These are phyloP conservation scores for Meda fulgida DNA, from an alignment of 2,797 vertebrate genomes.

Conservation along the genomic window DNA sequence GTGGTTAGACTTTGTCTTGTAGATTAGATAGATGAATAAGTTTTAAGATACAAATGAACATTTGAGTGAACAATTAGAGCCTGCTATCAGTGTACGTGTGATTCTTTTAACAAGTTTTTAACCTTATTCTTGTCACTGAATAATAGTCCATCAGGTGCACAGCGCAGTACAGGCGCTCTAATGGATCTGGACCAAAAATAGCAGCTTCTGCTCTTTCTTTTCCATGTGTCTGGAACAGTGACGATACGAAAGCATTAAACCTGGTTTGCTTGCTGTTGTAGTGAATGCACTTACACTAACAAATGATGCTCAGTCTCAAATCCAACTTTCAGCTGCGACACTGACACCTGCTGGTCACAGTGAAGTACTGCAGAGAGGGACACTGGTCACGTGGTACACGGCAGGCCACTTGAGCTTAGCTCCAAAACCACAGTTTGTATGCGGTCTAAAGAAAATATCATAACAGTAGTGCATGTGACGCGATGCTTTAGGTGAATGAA, in stretches of 20 bases:
- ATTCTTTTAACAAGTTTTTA: no score
- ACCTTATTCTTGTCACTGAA: neutral
- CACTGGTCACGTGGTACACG: neutral
- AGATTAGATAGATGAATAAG: no score
- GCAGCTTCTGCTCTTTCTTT: constrained; percentile 73
- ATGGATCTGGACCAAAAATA: constrained; percentile 62
- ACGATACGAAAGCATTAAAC: neutral
- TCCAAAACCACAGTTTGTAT: no score
- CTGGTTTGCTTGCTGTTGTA: neutral
- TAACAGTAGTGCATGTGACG: neutral
- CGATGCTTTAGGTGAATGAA: constrained; percentile 34
- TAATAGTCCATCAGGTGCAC: no score
- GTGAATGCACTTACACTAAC: neutral
- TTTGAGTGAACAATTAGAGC: no score
- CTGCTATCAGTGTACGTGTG: no score
- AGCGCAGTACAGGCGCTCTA: neutral
- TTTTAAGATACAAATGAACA: no score
- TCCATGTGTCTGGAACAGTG: no score
- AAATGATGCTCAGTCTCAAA: neutral
- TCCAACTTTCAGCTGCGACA: neutral
- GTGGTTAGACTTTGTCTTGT: no score
- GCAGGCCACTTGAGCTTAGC: neutral
- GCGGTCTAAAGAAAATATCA: neutral
- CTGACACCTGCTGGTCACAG: neutral
- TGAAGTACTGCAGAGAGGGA: neutral